Conservation (phyloP, 2,113 vertebrate species). For the Hystrix brachyura region DNA sequence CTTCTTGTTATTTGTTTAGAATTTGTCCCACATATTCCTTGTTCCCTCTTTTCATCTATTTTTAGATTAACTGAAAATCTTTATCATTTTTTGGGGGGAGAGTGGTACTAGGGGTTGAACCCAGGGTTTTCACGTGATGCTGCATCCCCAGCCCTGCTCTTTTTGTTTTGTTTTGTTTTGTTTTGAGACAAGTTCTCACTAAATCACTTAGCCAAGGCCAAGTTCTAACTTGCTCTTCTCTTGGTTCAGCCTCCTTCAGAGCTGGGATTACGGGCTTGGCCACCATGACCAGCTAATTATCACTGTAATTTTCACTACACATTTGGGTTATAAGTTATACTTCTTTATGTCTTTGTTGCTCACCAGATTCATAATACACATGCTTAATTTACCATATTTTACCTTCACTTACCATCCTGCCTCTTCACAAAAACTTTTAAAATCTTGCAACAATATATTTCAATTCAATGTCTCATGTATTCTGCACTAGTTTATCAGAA, state of each 20-base stretch:
- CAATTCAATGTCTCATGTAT: neutral
- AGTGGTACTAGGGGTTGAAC: neutral
- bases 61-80: neutral
- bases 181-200: neutral
- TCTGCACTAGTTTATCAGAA: neutral
- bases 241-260: neutral
- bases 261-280: neutral
- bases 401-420: neutral
- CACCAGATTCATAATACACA: neutral
- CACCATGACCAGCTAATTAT: neutral
- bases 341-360: neutral
- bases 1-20: neutral
- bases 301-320: neutral
- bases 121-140: too few relatives aligned
- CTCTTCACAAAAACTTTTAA: neutral
- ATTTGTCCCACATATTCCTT: neutral
- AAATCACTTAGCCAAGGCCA: neutral
- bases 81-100: neutral
- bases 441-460: neutral
- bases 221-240: neutral
- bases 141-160: too few relatives aligned
- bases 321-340: neutral
- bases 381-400: neutral
- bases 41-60: neutral
- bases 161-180: neutral